These are phyloP conservation scores for Diachrysia chrysitis DNA, from an alignment of 2,888 invertebrate genomes.

Conservation along the genomic window DNA sequence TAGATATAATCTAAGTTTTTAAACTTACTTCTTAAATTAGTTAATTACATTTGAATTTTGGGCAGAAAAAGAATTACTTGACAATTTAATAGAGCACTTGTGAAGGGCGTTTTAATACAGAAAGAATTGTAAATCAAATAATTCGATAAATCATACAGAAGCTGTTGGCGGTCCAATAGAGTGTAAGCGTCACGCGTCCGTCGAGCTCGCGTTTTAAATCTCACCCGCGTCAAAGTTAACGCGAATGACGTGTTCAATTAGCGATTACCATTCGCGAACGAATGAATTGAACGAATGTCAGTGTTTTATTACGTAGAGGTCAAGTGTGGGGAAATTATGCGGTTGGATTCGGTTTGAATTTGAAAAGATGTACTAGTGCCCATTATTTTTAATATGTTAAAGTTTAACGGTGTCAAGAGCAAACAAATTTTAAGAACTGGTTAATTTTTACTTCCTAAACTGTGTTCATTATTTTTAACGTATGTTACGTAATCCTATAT, in stretches of 20 bases:
- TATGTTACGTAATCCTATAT: too few species aligned
- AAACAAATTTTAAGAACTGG: not conserved
- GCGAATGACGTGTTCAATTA: slow-evolving; percentile 59
- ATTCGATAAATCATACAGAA: slow-evolving; percentile 31
- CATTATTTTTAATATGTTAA: not conserved
- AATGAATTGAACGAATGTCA: slow-evolving; percentile 31
- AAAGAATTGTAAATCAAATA: slow-evolving; percentile 1
- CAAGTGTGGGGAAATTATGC: slow-evolving; percentile 23
- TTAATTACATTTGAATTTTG: not conserved
- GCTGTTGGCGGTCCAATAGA: slow-evolving; percentile 33
- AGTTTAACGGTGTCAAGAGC: not conserved
- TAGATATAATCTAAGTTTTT: not conserved
- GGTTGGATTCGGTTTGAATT: slow-evolving; percentile 24
- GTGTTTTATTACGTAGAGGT: slow-evolving; percentile 32
- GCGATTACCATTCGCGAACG: slow-evolving; percentile 49
- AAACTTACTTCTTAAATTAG: not conserved
- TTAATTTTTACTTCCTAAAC: not conserved
- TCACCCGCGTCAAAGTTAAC: slow-evolving; percentile 40
- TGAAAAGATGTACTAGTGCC: slow-evolving; percentile 7
- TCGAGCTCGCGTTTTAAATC: slow-evolving; percentile 49
- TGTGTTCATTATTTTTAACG: too few species aligned
- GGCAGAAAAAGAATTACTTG: not conserved
- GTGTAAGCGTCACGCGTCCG: slow-evolving; percentile 30
- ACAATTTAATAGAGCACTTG: not conserved
- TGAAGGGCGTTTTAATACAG: not conserved